A percentile compares a stretch with the other conserved stretches of the same genome.
Evolutionary conservation across 2,113 vertebrate species (phyloP).

Genomic region (Bos javanicus): DNA sequence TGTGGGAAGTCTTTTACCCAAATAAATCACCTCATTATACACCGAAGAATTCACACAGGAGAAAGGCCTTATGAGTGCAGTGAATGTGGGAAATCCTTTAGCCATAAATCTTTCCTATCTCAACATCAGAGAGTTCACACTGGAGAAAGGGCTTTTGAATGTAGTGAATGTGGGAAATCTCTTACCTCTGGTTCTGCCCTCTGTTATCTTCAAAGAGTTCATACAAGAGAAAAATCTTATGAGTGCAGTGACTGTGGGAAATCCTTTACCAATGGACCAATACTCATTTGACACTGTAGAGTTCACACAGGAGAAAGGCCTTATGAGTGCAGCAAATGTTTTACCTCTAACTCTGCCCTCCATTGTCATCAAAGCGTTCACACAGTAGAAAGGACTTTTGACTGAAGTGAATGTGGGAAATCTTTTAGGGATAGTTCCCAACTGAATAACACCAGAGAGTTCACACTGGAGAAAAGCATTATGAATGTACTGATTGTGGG

Average conservation of each 20-base stretch:
- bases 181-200: not conserved
- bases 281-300: not conserved
- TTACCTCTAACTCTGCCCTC: not conserved
- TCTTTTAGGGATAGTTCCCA: not conserved
- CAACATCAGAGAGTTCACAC: not conserved
- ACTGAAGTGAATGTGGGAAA: not conserved
- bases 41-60: not conserved
- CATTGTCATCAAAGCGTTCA: not conserved
- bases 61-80: not conserved
- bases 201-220: not conserved
- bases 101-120: not conserved
- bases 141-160: not conserved
- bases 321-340: not conserved
- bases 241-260: not conserved
- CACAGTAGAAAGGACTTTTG: not conserved
- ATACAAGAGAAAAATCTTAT: not conserved
- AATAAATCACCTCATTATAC: not conserved
- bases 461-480: not conserved
- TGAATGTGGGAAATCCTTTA: constrained; percentile 6
- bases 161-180: not conserved
- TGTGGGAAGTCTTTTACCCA: not conserved
- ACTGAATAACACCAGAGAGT: not conserved
- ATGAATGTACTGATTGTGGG: not conserved
- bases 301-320: constrained; percentile 7
- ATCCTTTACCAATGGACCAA: not conserved